These are phyloP conservation scores for Amphiprion clarkii DNA, from an alignment of 2,797 vertebrate genomes.

Conservation along the genomic window DNA sequence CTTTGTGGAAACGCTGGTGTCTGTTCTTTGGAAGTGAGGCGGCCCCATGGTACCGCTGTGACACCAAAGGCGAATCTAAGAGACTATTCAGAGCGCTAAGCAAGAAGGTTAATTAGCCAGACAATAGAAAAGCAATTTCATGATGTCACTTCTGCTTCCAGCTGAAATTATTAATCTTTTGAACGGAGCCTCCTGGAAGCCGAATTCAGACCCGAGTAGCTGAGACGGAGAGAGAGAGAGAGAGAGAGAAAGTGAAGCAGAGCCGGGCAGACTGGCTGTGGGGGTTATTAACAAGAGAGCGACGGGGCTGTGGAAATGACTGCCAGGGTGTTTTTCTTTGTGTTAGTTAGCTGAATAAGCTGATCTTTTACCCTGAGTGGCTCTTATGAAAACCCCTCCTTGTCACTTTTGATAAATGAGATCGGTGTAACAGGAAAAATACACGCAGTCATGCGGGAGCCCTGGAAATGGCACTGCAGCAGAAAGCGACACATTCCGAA, in stretches of 20 bases:
- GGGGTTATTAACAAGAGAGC: conserved; percentile 43
- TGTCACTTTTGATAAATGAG: conserved; percentile 74
- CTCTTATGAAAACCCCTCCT: conserved; percentile 48
- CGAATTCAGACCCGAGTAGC: conserved; percentile 11
- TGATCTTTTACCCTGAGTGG: conserved; percentile 53
- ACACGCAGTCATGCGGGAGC: conserved; percentile 31
- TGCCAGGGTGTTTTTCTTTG: conserved; percentile 26
- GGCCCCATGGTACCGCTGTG: conserved; percentile 13
- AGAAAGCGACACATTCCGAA: conserved; percentile 32
- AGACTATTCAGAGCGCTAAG: conserved; percentile 31
- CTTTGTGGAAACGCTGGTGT: conserved; percentile 12
- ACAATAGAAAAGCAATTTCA: conserved; percentile 67
- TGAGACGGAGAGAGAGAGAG: not conserved
- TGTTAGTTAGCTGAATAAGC: conserved; percentile 65
- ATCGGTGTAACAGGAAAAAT: conserved; percentile 37
- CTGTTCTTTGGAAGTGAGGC: conserved; percentile 9
- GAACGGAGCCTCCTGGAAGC: conserved; percentile 37
- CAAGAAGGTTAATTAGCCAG: conserved; percentile 69
- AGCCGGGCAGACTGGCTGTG: conserved; percentile 18
- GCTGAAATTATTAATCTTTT: conserved; percentile 60
- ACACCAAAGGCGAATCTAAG: conserved; percentile 28
- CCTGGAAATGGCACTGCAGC: conserved; percentile 51
- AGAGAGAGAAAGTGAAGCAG: not conserved
- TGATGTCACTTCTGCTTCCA: conserved; percentile 61
- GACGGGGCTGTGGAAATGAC: conserved; percentile 3